Percentiles rank a stretch among this genome's conserved stretches.
phyloP scores from a whole-genome alignment of 2,888 invertebrate genomes.

The Eutolmus rufibarbis region DNA sequence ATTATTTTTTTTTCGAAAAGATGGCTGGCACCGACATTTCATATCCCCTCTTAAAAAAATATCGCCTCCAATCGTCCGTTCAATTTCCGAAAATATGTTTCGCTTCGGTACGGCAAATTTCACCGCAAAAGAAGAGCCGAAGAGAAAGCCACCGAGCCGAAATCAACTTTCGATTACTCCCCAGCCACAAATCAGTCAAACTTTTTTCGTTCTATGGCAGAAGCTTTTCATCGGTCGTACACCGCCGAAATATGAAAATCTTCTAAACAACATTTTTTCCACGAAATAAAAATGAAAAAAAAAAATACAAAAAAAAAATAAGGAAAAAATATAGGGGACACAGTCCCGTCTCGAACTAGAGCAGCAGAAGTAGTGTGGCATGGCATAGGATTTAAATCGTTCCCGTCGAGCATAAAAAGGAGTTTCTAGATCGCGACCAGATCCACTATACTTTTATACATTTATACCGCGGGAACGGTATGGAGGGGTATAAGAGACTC shows the following conservation, averaged over 20 bases:
- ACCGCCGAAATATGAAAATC: conserved; percentile 13
- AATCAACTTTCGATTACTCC: conserved; percentile 15
- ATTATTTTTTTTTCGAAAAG: not conserved
- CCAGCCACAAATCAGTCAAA: conserved; percentile 27
- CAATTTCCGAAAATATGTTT: not conserved
- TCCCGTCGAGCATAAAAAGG: not conserved
- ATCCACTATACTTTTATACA: not conserved
- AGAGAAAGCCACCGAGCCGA: not conserved
- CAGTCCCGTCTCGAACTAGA: not conserved
- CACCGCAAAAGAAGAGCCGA: not conserved
- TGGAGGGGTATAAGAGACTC: not conserved
- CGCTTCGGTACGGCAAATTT: not conserved
- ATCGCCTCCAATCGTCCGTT: not conserved
- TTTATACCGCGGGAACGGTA: not conserved
- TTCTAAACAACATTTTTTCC: conserved; percentile 4
- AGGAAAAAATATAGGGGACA: not conserved
- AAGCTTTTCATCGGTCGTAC: not conserved
- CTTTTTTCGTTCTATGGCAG: not conserved
- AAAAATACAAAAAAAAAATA: not conserved
- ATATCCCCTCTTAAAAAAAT: not conserved
- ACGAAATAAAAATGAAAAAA: not conserved
- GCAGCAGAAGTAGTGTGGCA: not conserved
- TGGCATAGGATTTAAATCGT: conserved; percentile 2
- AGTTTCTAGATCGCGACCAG: not conserved
- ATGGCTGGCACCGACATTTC: not conserved